Percentiles rank a stretch among this genome's conserved stretches.
phyloP scores from a whole-genome alignment of 1,140 invertebrate species.

The Tribolium castaneum region DNA sequence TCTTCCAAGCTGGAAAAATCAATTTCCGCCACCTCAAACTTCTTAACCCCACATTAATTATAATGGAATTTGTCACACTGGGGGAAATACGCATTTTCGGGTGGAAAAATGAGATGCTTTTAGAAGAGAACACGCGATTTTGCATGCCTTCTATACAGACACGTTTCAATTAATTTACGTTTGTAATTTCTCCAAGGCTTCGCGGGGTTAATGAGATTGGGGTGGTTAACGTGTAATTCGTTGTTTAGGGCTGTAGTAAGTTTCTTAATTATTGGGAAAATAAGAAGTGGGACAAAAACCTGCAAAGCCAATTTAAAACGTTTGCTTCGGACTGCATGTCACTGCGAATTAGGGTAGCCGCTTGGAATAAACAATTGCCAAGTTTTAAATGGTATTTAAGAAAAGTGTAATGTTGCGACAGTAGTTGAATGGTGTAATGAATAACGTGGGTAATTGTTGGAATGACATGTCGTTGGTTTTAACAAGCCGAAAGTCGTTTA shows the following conservation, averaged over 20 bases:
- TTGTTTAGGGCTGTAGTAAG: background rate
- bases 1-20: background rate
- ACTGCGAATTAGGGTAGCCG: background rate
- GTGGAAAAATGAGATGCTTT: background rate
- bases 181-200: background rate
- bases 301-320: background rate
- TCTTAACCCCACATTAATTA: background rate
- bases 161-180: conserved; percentile 1
- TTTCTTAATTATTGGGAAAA: background rate
- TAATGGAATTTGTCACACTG: background rate
- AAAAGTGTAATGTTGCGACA: background rate
- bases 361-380: background rate
- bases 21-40: background rate
- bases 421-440: background rate
- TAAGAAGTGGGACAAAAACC: background rate
- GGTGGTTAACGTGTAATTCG: too few species aligned
- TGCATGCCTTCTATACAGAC: background rate
- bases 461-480: background rate
- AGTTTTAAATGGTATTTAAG: background rate
- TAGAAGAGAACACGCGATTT: background rate
- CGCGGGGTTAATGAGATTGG: too few species aligned
- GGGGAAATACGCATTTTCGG: background rate
- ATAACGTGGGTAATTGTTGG: background rate
- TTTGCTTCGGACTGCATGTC: background rate
- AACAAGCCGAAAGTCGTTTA: background rate